Percentiles rank a stretch among this genome's conserved stretches.
phyloP scores from a whole-genome alignment of 2,797 vertebrate species.

The Anguilla marmorata region DNA sequence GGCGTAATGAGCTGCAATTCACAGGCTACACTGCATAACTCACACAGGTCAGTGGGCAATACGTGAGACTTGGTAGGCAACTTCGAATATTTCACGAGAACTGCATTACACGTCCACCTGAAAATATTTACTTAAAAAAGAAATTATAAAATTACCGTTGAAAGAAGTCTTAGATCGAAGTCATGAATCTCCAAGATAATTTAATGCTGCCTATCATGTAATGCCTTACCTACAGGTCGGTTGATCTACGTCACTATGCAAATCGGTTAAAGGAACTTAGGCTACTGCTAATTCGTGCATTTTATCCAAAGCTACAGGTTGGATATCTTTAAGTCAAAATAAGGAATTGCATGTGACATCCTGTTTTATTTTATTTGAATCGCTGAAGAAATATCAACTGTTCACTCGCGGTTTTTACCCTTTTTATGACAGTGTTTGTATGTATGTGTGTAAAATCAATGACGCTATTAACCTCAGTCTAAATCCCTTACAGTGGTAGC shows the following conservation, averaged over 20 bases:
- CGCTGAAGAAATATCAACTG: background rate
- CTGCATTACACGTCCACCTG: background rate
- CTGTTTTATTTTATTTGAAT: background rate
- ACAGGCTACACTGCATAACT: background rate
- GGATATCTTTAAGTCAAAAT: background rate
- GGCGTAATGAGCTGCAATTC: background rate
- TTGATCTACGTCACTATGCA: background rate
- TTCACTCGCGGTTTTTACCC: background rate
- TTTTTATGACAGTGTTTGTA: background rate
- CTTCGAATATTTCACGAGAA: background rate
- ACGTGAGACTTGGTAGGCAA: background rate
- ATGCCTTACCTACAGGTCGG: background rate
- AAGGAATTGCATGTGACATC: background rate
- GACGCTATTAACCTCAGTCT: background rate
- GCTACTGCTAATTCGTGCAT: background rate
- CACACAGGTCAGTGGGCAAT: background rate
- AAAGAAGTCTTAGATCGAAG: background rate
- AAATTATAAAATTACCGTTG: background rate
- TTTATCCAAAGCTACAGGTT: background rate
- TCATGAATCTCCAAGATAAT: background rate
- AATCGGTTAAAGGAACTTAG: slow-evolving; percentile 3
- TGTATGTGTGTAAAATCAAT: background rate
- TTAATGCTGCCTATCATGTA: background rate
- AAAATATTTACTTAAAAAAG: background rate
- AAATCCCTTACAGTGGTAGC: background rate